phyloP scores from a whole-genome alignment of 2,888 invertebrate genomes.

The Hylaea fasciaria region DNA sequence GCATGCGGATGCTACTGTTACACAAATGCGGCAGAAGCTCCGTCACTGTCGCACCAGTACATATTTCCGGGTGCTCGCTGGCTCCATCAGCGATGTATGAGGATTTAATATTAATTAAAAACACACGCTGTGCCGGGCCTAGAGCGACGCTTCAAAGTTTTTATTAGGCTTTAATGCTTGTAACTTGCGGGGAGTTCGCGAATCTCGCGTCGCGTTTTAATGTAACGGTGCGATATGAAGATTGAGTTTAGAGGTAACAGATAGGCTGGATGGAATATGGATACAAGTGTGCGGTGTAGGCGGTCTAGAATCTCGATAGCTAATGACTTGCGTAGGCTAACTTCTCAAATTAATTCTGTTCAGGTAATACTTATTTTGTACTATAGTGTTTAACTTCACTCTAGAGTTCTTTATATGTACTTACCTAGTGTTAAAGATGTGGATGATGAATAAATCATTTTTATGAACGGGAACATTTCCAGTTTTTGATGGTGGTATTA shows the following conservation, averaged over 20 bases:
- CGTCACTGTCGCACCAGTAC: conserved; percentile 10
- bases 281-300: neutral
- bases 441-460: too few relatives aligned
- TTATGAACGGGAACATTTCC: neutral
- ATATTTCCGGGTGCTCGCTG: neutral
- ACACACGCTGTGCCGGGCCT: conserved; percentile 31
- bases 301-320: too few relatives aligned
- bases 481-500: neutral
- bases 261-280: too few relatives aligned
- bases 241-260: too few relatives aligned
- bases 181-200: conserved; percentile 15
- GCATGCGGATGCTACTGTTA: too few relatives aligned
- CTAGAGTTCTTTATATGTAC: too few relatives aligned
- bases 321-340: too few relatives aligned
- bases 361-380: too few relatives aligned
- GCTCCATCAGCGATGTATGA: conserved; percentile 38
- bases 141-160: conserved; percentile 26
- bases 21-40: neutral
- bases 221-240: conserved; percentile 1
- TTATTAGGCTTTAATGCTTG: conserved; percentile 30
- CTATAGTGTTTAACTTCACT: too few relatives aligned
- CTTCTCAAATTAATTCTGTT: too few relatives aligned
- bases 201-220: conserved; percentile 2
- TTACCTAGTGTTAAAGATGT: too few relatives aligned
- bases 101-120: conserved; percentile 40